Evolutionary conservation across 2,113 vertebrate species (phyloP).

Genomic region (Onychostruthus taczanowskii): DNA sequence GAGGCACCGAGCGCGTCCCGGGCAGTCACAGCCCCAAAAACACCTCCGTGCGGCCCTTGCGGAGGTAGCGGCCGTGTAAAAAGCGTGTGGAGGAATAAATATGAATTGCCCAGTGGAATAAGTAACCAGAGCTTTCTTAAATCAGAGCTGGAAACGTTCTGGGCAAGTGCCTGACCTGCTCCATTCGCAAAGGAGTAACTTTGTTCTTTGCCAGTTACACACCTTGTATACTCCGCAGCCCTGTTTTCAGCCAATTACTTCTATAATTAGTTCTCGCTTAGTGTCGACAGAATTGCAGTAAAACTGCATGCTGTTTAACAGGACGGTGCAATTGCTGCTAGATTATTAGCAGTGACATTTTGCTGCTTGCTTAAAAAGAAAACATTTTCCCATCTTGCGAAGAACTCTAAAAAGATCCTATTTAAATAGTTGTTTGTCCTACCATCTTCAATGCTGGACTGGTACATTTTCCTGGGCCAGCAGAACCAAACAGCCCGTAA

Average conservation of each 20-base stretch:
- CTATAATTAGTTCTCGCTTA: accelerated
- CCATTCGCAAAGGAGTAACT: neutral
- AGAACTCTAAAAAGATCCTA: accelerated
- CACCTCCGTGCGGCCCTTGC: accelerated
- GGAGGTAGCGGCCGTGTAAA: neutral
- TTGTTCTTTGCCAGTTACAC: neutral
- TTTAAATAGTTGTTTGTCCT: neutral
- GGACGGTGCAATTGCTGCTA: neutral
- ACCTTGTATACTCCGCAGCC: no score
- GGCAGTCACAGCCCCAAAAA: neutral
- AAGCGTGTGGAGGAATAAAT: neutral
- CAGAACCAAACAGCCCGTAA: neutral
- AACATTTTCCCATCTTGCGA: accelerated
- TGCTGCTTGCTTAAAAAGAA: neutral
- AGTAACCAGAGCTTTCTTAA: neutral
- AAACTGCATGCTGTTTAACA: neutral
- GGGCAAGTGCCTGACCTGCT: no score
- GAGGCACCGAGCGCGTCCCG: neutral
- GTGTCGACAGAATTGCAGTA: neutral
- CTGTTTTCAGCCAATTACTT: neutral
- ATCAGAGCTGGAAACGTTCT: neutral
- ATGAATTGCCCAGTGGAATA: neutral
- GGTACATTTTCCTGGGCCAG: accelerated
- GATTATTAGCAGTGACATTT: neutral
- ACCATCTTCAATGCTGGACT: accelerated